Evolutionary conservation across 2,113 vertebrate genomes (phyloP), one percentile per base, ranked within the genome.

Genomic region (Notarius lentiginosus): DNA sequence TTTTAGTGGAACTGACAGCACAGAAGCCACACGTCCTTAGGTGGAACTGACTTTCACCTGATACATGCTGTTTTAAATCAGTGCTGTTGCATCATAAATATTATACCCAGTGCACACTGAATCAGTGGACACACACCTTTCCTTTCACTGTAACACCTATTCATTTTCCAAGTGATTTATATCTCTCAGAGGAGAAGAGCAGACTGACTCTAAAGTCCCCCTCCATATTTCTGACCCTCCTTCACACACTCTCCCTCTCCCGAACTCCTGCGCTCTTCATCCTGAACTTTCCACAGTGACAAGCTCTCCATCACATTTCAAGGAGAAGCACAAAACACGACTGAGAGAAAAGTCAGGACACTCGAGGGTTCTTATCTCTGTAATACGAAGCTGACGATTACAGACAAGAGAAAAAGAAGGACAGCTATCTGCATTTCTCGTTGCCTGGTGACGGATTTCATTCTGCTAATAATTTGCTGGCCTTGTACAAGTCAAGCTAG

Each of bases 291-390:
- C 89, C 82, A 87, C 89, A 87, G 89, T 86, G 90, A 91, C 92
- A 93, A 91, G 93, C 91, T 92, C 93, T 94, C 91, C 90, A 94
- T 94, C 93, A 92, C 87, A 89, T 90, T 92, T 93, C 93, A 93
- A 94, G 92, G 92, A 93, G 90, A 93, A 87, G 83, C 88, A 77
- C 82, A 87, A 87, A 77, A 66, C 81, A 83, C 51, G 70, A 34
- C 66, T 1, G 7, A 56, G 51, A n/a, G 53, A 88, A 14, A 47
- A 83, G 80, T 56, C 20, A 47, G 60, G 81, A 83, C 86, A 82
- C 81, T 87, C 58, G 2, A 79, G 72, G 70, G 86, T 77, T 66
- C 79, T 82, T 77, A 85, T 88, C 68, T 86, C 47, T 77, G 87
- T 66, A 76, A 88, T 75, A 85, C 27, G 66, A 27, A 82, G 66